Base-by-base conservation (phyloP, 1,140 invertebrate genomes). In the Bombus balteatus region DNA sequence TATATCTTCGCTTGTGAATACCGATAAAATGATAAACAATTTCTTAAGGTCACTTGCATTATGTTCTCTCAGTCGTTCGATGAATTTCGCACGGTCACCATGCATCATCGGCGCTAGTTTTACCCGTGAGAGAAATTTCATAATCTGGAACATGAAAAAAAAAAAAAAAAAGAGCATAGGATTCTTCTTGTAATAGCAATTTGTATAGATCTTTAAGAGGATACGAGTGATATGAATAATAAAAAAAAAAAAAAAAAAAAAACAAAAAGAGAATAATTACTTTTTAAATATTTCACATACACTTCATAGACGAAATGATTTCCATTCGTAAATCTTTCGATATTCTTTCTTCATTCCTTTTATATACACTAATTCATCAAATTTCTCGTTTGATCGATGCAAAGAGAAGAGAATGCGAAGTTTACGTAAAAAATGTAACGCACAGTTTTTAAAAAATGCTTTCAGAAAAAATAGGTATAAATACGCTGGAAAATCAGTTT, bases 31-130 rank as follows among this genome's bases (percentile, higher is more conserved):
- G 15, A 59, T 80, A 53, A 65, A 47, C 22, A 65, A 28, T 39
- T 18, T 66, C 37, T 65, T 66, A 83, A 75, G 81, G 62, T 76
- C 81, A 77, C 43, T 76, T 68, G 59, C 57, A 57, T n/a, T 68
- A 76, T 76, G 65, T 83, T 39, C 47, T 39, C 47, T 81, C 47
- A 25, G 6, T 34, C 59, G 32, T 66, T n/a, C 25, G 15, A 66
- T 43, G 59, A n/a, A 25, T 65, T 22, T 66, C 22, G 18, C 12
- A 43, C 22, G 39, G 25, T 72, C 28, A 41, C 4, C 4, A 71
- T 22, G 28, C 12, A 25, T 22, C 39, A 47, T 73, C n/a, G n/a
- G 8, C n/a, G 43, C 39, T 34, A 41, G 47, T 53, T 9, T 75
- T 57, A 53, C 28, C 15, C 18, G 22, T 77, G 15, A 37, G 66